Evolutionary conservation across 2,113 vertebrate species (phyloP).

Genomic region (Chitala chitala): DNA sequence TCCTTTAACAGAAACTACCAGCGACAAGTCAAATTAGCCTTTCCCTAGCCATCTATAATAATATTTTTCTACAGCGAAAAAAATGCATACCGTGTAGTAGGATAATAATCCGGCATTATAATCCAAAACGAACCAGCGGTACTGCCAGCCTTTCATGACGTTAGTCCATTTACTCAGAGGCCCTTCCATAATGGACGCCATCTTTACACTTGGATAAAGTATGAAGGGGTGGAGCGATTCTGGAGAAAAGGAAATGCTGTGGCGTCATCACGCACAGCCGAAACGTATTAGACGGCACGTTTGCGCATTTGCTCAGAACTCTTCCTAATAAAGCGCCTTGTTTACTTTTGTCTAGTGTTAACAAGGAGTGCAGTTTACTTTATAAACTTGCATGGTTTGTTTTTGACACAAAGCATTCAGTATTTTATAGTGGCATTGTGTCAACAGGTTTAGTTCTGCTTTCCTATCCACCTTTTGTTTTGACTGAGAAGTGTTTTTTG

Average conservation of each 20-base stretch:
- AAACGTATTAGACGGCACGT: too few relatives aligned
- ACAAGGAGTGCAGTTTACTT: too few relatives aligned
- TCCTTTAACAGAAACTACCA: neutral
- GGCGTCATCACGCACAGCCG: conserved; percentile 34
- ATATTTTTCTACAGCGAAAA: neutral
- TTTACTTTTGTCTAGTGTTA: too few relatives aligned
- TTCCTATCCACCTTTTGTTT: neutral
- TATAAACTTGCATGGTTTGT: too few relatives aligned
- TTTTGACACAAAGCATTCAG: too few relatives aligned
- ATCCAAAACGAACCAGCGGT: conserved; percentile 95
- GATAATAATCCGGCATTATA: conserved; percentile 93
- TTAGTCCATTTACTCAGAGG: conserved; percentile 99
- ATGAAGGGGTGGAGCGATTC: conserved; percentile 49
- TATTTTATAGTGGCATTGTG: neutral
- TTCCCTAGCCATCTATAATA: neutral
- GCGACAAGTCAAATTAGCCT: neutral
- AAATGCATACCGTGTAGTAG: conserved; percentile 86
- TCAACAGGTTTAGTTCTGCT: neutral
- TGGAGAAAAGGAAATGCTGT: conserved; percentile 18
- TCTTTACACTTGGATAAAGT: conserved; percentile 69
- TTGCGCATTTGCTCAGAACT: too few relatives aligned
- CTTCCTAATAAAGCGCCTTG: too few relatives aligned
- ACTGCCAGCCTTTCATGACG: conserved; percentile 98
- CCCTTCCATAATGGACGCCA: conserved; percentile 98
- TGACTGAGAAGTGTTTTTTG: conserved; percentile 1